phyloP scores from a whole-genome alignment of 2,113 vertebrate genomes.

The Saccopteryx bilineata region DNA sequence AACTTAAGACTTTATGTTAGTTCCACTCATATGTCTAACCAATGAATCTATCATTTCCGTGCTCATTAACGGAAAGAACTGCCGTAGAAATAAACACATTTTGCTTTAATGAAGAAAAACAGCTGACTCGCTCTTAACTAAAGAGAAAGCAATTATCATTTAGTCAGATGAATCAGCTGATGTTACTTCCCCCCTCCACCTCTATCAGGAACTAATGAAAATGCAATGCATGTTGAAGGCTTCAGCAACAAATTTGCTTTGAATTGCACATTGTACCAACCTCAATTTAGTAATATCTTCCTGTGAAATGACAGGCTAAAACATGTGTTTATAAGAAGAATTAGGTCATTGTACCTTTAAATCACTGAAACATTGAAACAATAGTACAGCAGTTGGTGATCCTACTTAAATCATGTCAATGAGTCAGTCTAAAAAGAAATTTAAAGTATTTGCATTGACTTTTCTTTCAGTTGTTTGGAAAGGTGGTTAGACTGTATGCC shows the following conservation, averaged over 20 bases:
- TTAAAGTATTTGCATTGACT: not conserved
- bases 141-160: constrained; percentile 67
- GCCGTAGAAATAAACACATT: not conserved
- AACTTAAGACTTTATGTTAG: not conserved
- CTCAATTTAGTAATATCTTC: constrained; percentile 75
- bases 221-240: constrained; percentile 45
- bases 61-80: not conserved
- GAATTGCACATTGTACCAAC: not conserved
- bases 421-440: not conserved
- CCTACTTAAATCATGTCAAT: constrained; percentile 47
- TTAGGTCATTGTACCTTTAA: constrained; percentile 79
- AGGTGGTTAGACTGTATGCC: not conserved
- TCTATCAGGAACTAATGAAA: constrained; percentile 66
- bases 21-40: not conserved
- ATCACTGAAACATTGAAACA: constrained; percentile 82
- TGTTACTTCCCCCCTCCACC: not conserved
- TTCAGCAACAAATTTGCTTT: constrained; percentile 66
- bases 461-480: constrained; percentile 27
- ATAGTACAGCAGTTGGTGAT: constrained; percentile 63
- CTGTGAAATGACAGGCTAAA: constrained; percentile 80
- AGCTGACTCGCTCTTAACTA: not conserved
- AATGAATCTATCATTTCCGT: not conserved
- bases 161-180: not conserved
- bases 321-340: constrained; percentile 77
- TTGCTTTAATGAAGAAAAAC: constrained; percentile 60